Evolutionary conservation across 2,888 invertebrate genomes (phyloP).

Genomic region (Drosophila kanekoi): DNA sequence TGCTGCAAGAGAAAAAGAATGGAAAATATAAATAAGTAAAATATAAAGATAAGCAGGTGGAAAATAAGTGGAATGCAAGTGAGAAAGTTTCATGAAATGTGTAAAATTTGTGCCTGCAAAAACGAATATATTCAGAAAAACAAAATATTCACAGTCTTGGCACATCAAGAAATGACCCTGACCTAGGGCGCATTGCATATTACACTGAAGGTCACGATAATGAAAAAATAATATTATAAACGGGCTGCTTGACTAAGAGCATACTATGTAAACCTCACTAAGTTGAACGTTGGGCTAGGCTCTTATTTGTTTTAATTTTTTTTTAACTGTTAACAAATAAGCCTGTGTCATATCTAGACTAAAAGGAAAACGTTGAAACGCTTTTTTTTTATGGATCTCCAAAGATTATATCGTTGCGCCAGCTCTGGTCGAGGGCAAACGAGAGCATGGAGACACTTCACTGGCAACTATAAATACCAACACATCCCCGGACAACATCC

Average conservation of each 20-base stretch:
- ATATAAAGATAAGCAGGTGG: background rate
- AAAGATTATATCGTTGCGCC: constrained; percentile 10
- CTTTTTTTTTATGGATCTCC: constrained; percentile 15
- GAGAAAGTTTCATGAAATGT: background rate
- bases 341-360: background rate
- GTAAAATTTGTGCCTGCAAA: background rate
- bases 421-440: constrained; percentile 1
- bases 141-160: constrained; percentile 12
- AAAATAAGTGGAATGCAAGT: background rate
- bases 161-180: constrained; percentile 39
- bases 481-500: constrained; percentile 40
- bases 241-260: background rate
- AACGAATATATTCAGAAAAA: background rate
- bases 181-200: constrained; percentile 40
- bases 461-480: constrained; percentile 10
- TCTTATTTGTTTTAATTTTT: background rate
- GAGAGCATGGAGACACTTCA: constrained; percentile 11
- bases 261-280: constrained; percentile 32
- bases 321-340: background rate
- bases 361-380: background rate
- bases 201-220: constrained; percentile 7
- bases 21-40: background rate
- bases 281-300: background rate
- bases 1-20: constrained; percentile 26
- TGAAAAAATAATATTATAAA: background rate